A percentile compares a stretch with the other conserved stretches of the same genome.
These are phyloP conservation scores for Prietella phreatophila DNA, from an alignment of 2,113 vertebrate species.

Conservation along the genomic window DNA sequence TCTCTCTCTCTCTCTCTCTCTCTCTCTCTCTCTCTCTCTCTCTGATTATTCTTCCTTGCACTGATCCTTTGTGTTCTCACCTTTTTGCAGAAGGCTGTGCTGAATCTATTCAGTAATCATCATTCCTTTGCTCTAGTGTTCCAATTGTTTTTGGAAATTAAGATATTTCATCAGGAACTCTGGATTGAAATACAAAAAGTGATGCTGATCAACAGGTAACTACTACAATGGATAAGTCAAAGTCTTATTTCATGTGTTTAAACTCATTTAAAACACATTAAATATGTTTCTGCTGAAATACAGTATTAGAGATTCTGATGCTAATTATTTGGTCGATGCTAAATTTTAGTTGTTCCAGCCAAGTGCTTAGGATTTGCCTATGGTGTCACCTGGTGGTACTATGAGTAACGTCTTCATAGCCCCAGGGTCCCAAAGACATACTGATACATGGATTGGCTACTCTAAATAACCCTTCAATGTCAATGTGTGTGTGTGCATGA, in stretches of 20 bases:
- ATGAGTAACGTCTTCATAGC: not conserved
- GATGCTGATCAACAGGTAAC: not conserved
- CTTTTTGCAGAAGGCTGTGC: not conserved
- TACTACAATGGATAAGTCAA: not conserved
- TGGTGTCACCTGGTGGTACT: not conserved
- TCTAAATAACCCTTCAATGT: not conserved
- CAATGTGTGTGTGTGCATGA: not conserved
- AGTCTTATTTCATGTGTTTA: not conserved
- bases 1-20: conserved; percentile 8
- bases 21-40: conserved; percentile 3
- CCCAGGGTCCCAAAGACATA: not conserved
- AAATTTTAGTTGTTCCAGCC: not conserved
- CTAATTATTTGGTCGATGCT: not conserved
- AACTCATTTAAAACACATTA: not conserved
- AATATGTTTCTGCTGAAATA: not conserved
- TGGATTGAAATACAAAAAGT: not conserved
- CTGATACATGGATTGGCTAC: not conserved
- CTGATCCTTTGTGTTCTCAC: not conserved
- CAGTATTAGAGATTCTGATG: not conserved
- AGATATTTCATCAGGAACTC: not conserved
- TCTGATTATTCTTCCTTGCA: not conserved
- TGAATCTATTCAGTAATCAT: conserved; percentile 14
- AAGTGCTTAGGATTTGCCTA: not conserved
- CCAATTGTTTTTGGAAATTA: not conserved
- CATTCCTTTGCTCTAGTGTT: not conserved